Evolutionary conservation across 2,888 invertebrate genomes (phyloP), one percentile per base, ranked within the genome.

Genomic region (Osedax frankpressi): DNA sequence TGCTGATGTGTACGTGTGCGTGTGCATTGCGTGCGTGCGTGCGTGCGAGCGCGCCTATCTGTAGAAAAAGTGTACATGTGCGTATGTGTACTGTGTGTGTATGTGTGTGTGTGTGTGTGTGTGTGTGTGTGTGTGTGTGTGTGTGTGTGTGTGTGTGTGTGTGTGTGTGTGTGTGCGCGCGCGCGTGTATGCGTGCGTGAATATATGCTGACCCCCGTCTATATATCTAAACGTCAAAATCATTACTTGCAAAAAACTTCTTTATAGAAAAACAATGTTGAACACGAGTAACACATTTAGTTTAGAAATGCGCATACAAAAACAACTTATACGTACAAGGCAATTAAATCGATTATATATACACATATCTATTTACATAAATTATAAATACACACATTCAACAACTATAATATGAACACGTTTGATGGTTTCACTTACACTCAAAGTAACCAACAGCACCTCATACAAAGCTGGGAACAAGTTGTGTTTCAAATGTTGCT

Each of bases 341-440:
- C 65, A 65, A n/a, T 24, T 65, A 65, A 1, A 65, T 65, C 2
- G 2, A 65, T 65, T 65, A 24, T 2, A 65, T 65, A 24, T 65
- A 65, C 65, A 65, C 25, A 65, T 2, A 24, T n/a, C 65, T 65
- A 65, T 65, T 65, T 65, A 65, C 65, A 65, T 19, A 65, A 65
- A 65, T 65, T 24, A n/a, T n/a, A n/a, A n/a, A n/a, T n/a, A n/a
- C 24, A 65, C 65, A 65, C 28, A 59, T 59, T 65, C 65, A 65
- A 65, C 65, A 65, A 65, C 6, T 24, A 65, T 65, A 65, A 65
- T 24, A 2, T 65, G 25, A 65, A 65, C 65, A 65, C 65, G 19
- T 19, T 24, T 65, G 65, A 65, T 65, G 63, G 14, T 65, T 65
- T 19, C 65, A 65, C 24, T 24, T 19, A 65, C 65, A 65, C 19